Percentiles rank a stretch among this genome's conserved stretches.
Conservation (phyloP, 2,113 vertebrate genomes). For the Rhinopithecus roxellana region DNA sequence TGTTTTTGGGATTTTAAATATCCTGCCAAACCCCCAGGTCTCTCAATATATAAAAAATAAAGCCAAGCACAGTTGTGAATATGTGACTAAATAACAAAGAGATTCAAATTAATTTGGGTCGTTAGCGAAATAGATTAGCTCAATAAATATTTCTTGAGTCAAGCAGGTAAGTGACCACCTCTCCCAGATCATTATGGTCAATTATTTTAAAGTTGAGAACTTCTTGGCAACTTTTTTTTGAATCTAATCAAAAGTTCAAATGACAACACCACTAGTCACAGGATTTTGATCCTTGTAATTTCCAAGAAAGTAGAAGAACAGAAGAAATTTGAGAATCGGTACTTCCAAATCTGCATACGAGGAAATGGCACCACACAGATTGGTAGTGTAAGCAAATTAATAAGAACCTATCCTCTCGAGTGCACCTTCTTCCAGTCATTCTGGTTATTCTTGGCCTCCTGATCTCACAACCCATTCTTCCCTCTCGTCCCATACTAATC, state of each 20-base stretch:
- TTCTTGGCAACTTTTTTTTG: neutral
- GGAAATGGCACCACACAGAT: neutral
- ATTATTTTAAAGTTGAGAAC: neutral
- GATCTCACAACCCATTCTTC: neutral
- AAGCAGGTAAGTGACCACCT: neutral
- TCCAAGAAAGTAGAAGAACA: neutral
- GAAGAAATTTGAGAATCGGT: neutral
- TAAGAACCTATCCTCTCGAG: neutral
- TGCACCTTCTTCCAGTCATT: neutral
- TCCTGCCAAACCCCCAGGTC: neutral
- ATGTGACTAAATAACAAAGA: neutral
- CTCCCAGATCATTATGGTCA: neutral
- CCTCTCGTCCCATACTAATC: neutral
- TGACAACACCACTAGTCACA: neutral
- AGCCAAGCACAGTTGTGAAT: neutral
- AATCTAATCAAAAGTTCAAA: constrained; percentile 18
- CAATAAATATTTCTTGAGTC: neutral
- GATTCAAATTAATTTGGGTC: neutral
- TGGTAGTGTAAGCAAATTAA: neutral
- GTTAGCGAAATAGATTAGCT: neutral
- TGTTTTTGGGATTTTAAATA: constrained; percentile 56
- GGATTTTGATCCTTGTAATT: neutral
- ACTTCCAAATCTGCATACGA: neutral
- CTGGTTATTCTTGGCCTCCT: neutral
- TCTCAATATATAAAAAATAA: neutral